Base-by-base conservation (phyloP, 2,888 invertebrate genomes). In the Eugnorisma glareosa region DNA sequence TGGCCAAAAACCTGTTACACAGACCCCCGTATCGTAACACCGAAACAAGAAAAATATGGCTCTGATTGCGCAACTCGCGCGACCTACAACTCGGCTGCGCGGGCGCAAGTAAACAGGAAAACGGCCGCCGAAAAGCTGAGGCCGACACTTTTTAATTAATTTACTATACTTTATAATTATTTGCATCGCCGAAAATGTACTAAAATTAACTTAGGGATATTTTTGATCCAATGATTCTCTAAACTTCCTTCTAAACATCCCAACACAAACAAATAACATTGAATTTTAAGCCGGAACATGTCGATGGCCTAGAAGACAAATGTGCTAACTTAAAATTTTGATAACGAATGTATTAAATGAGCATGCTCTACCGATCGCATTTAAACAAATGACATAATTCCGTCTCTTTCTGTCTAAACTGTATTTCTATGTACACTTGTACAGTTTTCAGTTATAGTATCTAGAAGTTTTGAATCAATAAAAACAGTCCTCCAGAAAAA, bases 101-200 rank as follows among this genome's bases (percentile, higher is more conserved):
- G 76, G 76, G 83, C 86, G 86, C 87, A 87, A 84, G 89, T 90
- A 90, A 92, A 92, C 91, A 92, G 92, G 91, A 91, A 91, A 91
- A 92, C 84, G 74, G 73, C 67, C 35, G 77, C 70, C 83, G 83
- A 84, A 88, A 88, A 82, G 71, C 82, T 75, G 77, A 80, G 82
- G 79, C 81, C 79, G 72, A 77, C 48, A 81, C 88, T 81, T 88
- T 89, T 89, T 86, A 84, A 79, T 84, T 82, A 68, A 80, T 85
- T n/a, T n/a, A n/a, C 83, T 63, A 67, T 67, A 64, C 73, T n/a
- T n/a, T n/a, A n/a, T n/a, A 54, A 45, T 51, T 84, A 73, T 64
- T 80, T 61, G 35, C n/a, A 63, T 82, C 31, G 31, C n/a, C 24
- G 13, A n/a, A 75, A 61, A 40, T 37, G 13, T 71, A 40, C 10